A percentile compares a stretch with the other conserved stretches of the same genome.
Evolutionary conservation across 2,113 vertebrate species (phyloP).

Genomic region (Antidorcas marsupialis): DNA sequence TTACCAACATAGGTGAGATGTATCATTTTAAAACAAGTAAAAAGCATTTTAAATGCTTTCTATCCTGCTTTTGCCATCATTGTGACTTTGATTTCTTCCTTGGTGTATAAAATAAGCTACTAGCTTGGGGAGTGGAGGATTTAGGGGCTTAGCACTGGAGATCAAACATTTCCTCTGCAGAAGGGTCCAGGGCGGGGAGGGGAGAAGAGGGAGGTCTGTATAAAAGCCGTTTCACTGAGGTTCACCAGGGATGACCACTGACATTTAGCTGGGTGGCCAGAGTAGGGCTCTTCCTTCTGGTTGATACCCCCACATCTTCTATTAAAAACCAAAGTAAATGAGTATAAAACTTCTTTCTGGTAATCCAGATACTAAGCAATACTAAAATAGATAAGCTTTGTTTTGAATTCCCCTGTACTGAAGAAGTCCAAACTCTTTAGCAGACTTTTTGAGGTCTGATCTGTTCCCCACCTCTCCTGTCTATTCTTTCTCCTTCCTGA

Average conservation of each 20-base stretch:
- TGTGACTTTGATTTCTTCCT: constrained; percentile 26
- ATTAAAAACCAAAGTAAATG: neutral
- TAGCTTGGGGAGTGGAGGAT: neutral
- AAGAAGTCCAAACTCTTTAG: neutral
- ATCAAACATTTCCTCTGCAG: neutral
- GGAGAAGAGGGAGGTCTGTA: neutral
- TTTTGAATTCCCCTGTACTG: neutral
- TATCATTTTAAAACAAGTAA: neutral
- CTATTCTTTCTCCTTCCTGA: neutral
- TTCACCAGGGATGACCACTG: neutral
- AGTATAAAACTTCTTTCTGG: neutral
- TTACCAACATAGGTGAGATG: neutral
- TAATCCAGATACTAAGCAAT: neutral
- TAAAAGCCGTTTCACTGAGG: neutral
- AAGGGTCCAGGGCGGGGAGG: neutral
- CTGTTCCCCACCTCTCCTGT: neutral
- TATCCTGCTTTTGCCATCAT: neutral
- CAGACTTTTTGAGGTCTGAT: neutral
- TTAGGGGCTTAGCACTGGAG: neutral
- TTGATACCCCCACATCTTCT: neutral
- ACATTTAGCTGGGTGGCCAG: neutral
- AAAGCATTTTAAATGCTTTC: constrained; percentile 15
- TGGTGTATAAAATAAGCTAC: neutral
- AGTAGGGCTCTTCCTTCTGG: neutral
- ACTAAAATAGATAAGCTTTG: neutral